Base-by-base conservation (phyloP, 2,888 invertebrate species). In the Parascotia fuliginaria region DNA sequence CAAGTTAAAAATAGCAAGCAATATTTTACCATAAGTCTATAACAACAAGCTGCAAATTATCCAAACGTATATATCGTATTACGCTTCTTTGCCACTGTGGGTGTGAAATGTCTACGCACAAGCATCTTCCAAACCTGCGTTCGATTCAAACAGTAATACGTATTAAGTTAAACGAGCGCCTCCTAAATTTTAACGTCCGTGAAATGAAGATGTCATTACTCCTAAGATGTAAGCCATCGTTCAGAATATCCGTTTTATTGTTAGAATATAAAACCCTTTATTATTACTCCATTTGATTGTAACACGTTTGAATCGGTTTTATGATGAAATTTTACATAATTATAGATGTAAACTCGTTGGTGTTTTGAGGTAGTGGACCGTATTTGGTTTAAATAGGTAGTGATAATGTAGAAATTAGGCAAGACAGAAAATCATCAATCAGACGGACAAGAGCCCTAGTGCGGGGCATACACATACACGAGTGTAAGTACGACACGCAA, bases 221-320 rank as follows among this genome's bases (percentile, higher is more conserved):
- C 61, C 64, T 75, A 77, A 83, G 79, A 85, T 81, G 81, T 87
- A 83, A 84, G 86, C 75, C 81, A 76, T 85, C 83, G 77, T 79
- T 75, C 73, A 69, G 79, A 83, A 84, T 82, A 84, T 83, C 83
- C 81, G 73, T 88, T 91, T 91, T 88, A 91, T 83, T 84, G 87
- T 88, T 84, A 72, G 83, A 85, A 80, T 86, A 84, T 89, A 87
- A 90, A 87, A 85, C 76, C 77, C 73, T 83, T 87, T 87, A 73
- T 74, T 85, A 88, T 77, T 79, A 74, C 84, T 70, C 78, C 61
- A 73, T 85, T 83, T 77, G 78, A 85, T 84, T 84, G 76, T 82
- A 78, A 79, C 81, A 83, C 78, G 77, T 80, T 84, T 75, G 57
- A 65, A 80, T 76, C 65, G 64, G 63, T 73, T 82, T 82, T 80